phyloP scores from a whole-genome alignment of 2,113 vertebrate species.

The Apteryx mantelli region DNA sequence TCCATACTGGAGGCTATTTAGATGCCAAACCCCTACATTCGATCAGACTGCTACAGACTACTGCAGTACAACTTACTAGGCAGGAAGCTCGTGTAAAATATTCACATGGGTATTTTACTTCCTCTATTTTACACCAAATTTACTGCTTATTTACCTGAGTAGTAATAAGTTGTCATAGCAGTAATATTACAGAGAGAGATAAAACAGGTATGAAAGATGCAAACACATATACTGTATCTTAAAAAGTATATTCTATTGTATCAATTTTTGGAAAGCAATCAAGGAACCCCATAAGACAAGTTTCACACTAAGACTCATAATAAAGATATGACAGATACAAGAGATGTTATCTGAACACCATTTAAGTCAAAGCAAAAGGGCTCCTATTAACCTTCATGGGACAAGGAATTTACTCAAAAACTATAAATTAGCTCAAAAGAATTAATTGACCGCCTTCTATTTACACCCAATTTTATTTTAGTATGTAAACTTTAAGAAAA shows the following conservation, averaged over 20 bases:
- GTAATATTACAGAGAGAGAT: not conserved
- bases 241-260: not conserved
- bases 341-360: not conserved
- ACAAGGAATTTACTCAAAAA: not conserved
- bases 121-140: constrained; percentile 13
- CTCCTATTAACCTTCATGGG: not conserved
- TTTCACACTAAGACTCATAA: not conserved
- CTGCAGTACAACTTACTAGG: not conserved
- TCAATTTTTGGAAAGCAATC: not conserved
- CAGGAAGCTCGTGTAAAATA: not conserved
- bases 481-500: not conserved
- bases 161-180: constrained; percentile 17
- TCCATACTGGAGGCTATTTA: not conserved
- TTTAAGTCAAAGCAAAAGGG: not conserved
- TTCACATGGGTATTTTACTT: not conserved
- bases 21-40: constrained; percentile 23
- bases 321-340: not conserved
- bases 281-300: not conserved
- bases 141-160: not conserved
- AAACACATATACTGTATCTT: not conserved
- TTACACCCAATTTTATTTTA: constrained; percentile 4
- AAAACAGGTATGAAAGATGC: not conserved
- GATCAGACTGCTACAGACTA: not conserved
- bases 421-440: not conserved
- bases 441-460: constrained; percentile 14